These are phyloP conservation scores for Cyanocitta stelleri DNA, from an alignment of 2,113 vertebrate genomes.

Conservation along the genomic window DNA sequence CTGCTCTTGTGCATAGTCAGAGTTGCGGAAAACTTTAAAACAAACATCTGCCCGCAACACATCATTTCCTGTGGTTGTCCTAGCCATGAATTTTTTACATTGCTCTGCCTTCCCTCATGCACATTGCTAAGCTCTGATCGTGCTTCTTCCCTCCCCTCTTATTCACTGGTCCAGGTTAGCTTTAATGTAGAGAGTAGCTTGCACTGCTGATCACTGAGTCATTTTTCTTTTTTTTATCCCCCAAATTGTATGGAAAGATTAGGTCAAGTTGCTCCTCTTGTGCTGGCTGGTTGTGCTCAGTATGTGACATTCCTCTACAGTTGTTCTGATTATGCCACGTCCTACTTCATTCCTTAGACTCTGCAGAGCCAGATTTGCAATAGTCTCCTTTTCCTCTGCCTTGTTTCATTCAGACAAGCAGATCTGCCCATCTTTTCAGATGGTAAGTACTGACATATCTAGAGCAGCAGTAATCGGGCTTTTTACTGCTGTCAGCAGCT, in stretches of 20 bases:
- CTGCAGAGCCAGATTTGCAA: not conserved
- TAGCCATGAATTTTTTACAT: not conserved
- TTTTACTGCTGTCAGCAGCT: not conserved
- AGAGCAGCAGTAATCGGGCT: not conserved
- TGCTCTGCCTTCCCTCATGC: not conserved
- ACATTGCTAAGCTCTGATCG: not conserved
- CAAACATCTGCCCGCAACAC: not conserved
- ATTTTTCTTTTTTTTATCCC: no score
- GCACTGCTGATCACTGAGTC: not conserved
- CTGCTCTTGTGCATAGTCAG: not conserved
- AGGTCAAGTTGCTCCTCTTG: not conserved
- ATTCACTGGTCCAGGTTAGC: not conserved
- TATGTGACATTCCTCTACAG: not conserved
- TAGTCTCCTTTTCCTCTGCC: not conserved
- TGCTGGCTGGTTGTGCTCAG: not conserved
- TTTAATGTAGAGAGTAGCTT: not conserved
- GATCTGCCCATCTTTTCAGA: not conserved
- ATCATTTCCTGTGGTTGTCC: slow-evolving; percentile 9
- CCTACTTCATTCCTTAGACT: slow-evolving; percentile 1
- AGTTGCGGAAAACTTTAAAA: not conserved
- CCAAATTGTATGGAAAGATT: not conserved
- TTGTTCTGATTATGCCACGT: slow-evolving; percentile 22
- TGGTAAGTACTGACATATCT: not conserved
- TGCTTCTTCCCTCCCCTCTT: not conserved
- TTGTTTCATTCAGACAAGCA: not conserved